These are phyloP conservation scores for Procambarus clarkii DNA, from an alignment of 1,140 invertebrate genomes.

Conservation along the genomic window DNA sequence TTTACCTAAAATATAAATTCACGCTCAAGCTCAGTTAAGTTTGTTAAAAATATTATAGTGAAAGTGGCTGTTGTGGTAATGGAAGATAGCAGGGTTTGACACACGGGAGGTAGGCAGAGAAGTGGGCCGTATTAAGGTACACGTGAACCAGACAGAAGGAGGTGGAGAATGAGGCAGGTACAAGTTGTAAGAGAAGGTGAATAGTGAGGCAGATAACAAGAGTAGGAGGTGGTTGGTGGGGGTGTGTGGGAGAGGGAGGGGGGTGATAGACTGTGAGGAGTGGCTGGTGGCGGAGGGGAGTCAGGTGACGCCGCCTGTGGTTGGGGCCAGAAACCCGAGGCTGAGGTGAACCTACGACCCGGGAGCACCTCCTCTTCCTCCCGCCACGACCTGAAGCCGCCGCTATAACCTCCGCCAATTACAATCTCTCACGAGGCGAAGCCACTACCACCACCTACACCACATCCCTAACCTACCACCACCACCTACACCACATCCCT, in stretches of 20 bases:
- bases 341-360: not conserved
- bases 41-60: not conserved
- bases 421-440: too few relatives aligned
- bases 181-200: too few relatives aligned
- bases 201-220: too few relatives aligned
- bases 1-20: too few relatives aligned
- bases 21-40: not conserved
- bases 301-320: conserved; percentile 46
- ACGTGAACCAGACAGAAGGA: not conserved
- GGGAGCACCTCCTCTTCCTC: not conserved
- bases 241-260: too few relatives aligned
- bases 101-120: not conserved
- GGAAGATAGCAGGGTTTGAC: not conserved
- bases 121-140: not conserved
- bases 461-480: not conserved
- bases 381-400: not conserved
- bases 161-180: not conserved
- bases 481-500: not conserved
- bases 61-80: not conserved
- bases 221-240: too few relatives aligned
- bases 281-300: not conserved
- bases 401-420: not conserved
- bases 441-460: not conserved
- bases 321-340: not conserved
- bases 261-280: not conserved